Evolutionary conservation across 2,797 vertebrate species (phyloP).

Genomic region (Rhodeus uyekii): DNA sequence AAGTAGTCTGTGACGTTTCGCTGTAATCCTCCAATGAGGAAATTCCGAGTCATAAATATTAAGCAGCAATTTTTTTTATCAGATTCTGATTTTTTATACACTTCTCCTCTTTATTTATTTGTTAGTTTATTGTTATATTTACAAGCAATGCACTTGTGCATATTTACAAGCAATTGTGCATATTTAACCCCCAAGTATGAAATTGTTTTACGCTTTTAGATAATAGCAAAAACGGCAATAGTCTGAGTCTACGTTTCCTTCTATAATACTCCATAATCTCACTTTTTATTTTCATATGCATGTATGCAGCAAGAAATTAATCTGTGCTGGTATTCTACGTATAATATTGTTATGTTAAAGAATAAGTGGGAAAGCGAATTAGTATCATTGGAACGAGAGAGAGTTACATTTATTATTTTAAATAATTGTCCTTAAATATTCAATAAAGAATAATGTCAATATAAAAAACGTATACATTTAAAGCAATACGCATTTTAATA

Average conservation of each 20-base stretch:
- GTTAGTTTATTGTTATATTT: neutral
- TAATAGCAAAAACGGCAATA: neutral
- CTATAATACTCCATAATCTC: neutral
- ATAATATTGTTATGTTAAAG: neutral
- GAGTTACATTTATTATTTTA: too few relatives aligned
- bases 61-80: too few relatives aligned
- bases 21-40: neutral
- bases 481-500: neutral
- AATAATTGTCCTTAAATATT: neutral
- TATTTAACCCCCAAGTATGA: neutral
- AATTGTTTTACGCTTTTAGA: neutral
- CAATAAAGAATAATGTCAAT: neutral
- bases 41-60: neutral
- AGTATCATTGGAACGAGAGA: too few relatives aligned
- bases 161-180: too few relatives aligned
- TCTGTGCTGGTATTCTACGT: neutral
- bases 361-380: neutral
- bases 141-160: too few relatives aligned
- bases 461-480: too few relatives aligned
- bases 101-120: slow-evolving; percentile 60
- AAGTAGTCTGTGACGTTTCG: neutral
- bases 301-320: neutral
- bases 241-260: neutral
- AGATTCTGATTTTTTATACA: too few relatives aligned
- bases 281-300: neutral